A percentile compares a stretch with the other conserved stretches of the same genome.
Evolutionary conservation across 2,113 vertebrate species (phyloP).

Genomic region (Pseudorectes ferrugineus): DNA sequence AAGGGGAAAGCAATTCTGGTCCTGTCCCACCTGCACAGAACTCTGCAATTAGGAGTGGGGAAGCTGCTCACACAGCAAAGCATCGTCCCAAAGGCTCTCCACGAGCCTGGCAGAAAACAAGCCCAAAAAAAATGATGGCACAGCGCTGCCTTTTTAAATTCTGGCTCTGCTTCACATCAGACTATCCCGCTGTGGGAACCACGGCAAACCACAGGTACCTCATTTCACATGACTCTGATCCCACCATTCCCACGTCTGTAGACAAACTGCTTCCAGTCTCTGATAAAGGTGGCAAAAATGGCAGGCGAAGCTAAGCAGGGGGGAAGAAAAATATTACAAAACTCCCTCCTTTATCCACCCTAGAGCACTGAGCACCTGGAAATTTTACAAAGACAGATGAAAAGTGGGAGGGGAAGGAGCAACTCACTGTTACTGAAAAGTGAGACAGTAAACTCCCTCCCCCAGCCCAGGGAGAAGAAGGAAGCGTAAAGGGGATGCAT

Average conservation of each 20-base stretch:
- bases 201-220: neutral
- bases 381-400: slow-evolving; percentile 38
- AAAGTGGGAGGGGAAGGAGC: slow-evolving; percentile 48
- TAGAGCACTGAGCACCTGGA: slow-evolving; percentile 22
- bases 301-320: neutral
- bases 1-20: neutral
- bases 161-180: neutral
- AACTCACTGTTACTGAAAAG: slow-evolving; percentile 19
- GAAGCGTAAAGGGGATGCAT: slow-evolving; percentile 3
- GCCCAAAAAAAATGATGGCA: neutral
- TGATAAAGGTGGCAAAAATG: neutral
- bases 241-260: neutral
- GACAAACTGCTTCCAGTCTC: slow-evolving; percentile 3
- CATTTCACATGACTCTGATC: slow-evolving; percentile 1
- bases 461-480: neutral
- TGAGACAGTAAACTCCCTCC: slow-evolving; percentile 20
- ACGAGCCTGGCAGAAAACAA: neutral
- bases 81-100: neutral
- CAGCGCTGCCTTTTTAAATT: neutral
- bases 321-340: neutral
- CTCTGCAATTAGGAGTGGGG: neutral
- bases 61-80: neutral
- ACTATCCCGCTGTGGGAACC: neutral
- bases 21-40: neutral
- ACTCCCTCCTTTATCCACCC: neutral